Evolutionary conservation across 2,888 invertebrate genomes (phyloP).

Genomic region (Lucinisca nassula): DNA sequence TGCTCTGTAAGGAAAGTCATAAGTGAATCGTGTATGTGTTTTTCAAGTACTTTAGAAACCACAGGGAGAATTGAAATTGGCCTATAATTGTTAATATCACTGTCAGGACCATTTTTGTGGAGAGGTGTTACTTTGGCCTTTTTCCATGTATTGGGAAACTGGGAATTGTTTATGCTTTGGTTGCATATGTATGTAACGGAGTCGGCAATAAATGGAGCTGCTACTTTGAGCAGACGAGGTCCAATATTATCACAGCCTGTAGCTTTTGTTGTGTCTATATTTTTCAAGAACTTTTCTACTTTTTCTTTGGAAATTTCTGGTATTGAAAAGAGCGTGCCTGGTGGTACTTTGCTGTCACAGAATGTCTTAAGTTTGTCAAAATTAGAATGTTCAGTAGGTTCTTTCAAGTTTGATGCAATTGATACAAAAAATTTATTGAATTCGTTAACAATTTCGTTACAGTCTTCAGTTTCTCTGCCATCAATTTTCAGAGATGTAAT

Average conservation of each 20-base stretch:
- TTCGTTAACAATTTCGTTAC: not conserved
- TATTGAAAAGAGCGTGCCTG: not conserved
- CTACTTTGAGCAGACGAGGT: not conserved
- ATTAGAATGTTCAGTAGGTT: not conserved
- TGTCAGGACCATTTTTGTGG: no score
- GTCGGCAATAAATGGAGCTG: no score
- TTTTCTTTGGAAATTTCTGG: not conserved
- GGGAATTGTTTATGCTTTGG: no score
- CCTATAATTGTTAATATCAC: no score
- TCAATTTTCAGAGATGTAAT: not conserved
- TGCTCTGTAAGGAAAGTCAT: no score
- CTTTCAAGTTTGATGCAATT: not conserved
- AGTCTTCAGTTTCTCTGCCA: not conserved
- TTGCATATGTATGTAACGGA: not conserved
- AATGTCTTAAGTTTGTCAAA: not conserved
- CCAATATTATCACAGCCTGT: not conserved
- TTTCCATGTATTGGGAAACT: no score
- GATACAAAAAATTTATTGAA: slow-evolving; percentile 4
- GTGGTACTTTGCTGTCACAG: not conserved
- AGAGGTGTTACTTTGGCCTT: no score
- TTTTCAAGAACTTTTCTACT: not conserved
- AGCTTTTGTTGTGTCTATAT: not conserved
- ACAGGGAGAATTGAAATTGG: no score
- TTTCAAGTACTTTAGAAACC: no score
- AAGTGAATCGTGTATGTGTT: no score